Conservation (phyloP, 1,140 invertebrate species). For the Ostrea denselamellosa region DNA sequence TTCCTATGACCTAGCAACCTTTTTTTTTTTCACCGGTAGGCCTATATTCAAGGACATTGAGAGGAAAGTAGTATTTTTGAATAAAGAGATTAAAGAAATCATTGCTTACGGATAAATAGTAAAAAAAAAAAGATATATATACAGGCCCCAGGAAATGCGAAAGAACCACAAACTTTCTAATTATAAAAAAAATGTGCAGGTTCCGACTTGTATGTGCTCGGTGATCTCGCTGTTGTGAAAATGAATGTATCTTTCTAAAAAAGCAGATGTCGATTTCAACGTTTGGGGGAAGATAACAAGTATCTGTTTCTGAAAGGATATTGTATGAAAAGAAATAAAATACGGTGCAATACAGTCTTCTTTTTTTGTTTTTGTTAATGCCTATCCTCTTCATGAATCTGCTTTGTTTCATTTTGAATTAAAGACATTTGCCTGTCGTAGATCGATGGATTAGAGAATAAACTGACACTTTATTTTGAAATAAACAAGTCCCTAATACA, state of each 20-base stretch:
- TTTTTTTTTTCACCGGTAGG: background rate
- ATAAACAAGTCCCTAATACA: too few species aligned
- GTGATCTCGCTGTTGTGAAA: constrained; percentile 20
- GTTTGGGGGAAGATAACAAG: constrained; percentile 15
- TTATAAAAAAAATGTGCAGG: constrained; percentile 33
- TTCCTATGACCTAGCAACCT: background rate
- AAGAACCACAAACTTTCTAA: background rate
- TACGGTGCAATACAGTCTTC: background rate
- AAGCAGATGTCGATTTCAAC: constrained; percentile 35
- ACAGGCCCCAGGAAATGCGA: background rate
- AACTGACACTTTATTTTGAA: too few species aligned
- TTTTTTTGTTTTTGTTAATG: too few species aligned
- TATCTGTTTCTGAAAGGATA: constrained; percentile 1
- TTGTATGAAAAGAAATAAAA: constrained; percentile 39
- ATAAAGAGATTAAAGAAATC: constrained; percentile 27
- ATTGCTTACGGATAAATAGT: background rate
- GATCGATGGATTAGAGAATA: constrained; percentile 1
- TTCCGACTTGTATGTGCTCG: background rate
- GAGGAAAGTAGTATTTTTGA: background rate
- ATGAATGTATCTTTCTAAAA: constrained; percentile 32
- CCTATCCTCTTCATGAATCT: constrained; percentile 15
- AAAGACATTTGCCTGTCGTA: background rate
- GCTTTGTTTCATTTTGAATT: constrained; percentile 30
- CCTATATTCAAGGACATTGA: background rate
- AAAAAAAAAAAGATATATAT: constrained; percentile 20